Conservation (phyloP, 2,888 invertebrate species). For the Drosophila quinaria region DNA sequence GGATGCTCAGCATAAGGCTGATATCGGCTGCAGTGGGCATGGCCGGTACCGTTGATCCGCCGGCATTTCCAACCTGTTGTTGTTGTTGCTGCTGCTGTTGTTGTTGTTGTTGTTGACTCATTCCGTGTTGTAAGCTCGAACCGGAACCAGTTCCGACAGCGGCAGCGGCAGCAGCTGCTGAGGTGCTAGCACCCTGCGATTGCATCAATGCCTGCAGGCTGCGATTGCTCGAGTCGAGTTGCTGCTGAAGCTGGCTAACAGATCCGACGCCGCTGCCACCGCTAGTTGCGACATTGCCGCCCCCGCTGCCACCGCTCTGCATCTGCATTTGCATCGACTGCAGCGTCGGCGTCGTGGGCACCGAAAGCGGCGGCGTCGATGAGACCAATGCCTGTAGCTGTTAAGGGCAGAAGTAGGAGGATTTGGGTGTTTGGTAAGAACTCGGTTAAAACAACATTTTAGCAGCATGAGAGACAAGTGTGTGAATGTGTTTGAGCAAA, state of each 20-base stretch:
- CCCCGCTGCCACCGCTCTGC: constrained; percentile 72
- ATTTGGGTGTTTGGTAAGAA: constrained; percentile 45
- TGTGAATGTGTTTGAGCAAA: not conserved
- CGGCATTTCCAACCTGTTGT: constrained; percentile 53
- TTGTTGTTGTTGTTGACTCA: constrained; percentile 73
- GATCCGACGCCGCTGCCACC: constrained; percentile 54
- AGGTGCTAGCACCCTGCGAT: constrained; percentile 80
- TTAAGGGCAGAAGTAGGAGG: constrained; percentile 47
- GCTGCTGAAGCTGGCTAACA: constrained; percentile 69
- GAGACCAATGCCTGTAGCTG: constrained; percentile 86
- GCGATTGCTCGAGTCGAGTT: constrained; percentile 77
- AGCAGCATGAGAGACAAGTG: constrained; percentile 4
- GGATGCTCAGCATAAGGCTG: constrained; percentile 85
- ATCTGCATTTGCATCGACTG: constrained; percentile 85
- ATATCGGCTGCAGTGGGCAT: constrained; percentile 86
- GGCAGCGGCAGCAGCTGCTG: constrained; percentile 77
- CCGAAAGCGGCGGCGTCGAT: constrained; percentile 84
- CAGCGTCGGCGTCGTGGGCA: constrained; percentile 84
- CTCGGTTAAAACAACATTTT: constrained; percentile 44
- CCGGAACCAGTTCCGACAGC: constrained; percentile 36
- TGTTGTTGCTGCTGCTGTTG: constrained; percentile 63
- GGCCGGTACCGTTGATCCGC: constrained; percentile 77
- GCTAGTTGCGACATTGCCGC: constrained; percentile 41
- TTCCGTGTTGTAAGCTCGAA: constrained; percentile 51
- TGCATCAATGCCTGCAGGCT: constrained; percentile 85